Base-by-base conservation (phyloP, 2,888 invertebrate species). In the Pantelozetes paolii region DNA sequence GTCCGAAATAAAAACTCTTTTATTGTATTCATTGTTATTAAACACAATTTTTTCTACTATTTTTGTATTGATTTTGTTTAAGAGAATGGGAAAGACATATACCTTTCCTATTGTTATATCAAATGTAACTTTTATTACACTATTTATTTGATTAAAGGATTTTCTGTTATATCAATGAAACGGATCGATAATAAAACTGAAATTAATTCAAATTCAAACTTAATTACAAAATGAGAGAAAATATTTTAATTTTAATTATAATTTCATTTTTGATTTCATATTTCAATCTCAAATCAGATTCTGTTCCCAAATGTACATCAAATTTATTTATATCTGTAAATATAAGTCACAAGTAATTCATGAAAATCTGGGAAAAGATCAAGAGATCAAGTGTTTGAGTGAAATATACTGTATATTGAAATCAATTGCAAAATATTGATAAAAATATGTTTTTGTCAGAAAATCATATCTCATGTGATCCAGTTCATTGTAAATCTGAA, bases 361-460 rank as follows among this genome's bases (percentile, higher is more conserved):
- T 54, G 54, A 54, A 36, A 13, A 23, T 54, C 54, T 54, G 54
- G 54, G 13, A 54, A 20, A 11, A 54, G 54, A 54, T 54, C 26
- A 54, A 23, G 54, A 54, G 54, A 54, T 54, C 54, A 54, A 54
- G 11, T 26, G 23, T 54, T 36, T 54, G 26, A 54, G 54, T 54
- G 54, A 54, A 26, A 54, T 23, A 54, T 23, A 54, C n/a, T n/a
- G n/a, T 54, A 23, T 54, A 54, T 3, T 1, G 11, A 26, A 23
- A 54, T 54, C 20, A 54, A 54, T 23, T 54, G 23, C 6, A 23
- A 54, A 54, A 26, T 54, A 54, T 54, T 26, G 54, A 54, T 54
- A 54, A 50, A 54, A 54, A 54, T 54, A 26, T 54, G 26, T 26
- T 54, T 54, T 54, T 54, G 54, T 54, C 54, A 26, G 26, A 20